phyloP scores from a whole-genome alignment of 2,888 invertebrate species.

The Archips crataeganus region DNA sequence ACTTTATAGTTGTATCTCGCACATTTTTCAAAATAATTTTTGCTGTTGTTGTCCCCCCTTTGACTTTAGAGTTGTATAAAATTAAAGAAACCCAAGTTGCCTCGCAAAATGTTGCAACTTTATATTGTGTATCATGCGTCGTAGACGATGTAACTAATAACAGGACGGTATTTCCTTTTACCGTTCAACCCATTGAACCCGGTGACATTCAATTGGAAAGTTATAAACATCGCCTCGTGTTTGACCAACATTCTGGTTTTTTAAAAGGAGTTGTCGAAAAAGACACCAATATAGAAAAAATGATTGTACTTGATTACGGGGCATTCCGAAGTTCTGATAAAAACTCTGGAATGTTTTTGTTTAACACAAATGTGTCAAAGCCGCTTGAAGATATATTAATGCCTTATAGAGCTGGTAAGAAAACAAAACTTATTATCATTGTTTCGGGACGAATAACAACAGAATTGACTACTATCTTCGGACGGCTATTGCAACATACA shows the following conservation, averaged over 20 bases:
- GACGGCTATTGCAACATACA: slow-evolving; percentile 90
- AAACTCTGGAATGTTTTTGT: slow-evolving; percentile 97
- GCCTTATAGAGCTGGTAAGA: slow-evolving; percentile 87
- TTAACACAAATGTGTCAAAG: slow-evolving; percentile 94
- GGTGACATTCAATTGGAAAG: slow-evolving; percentile 95
- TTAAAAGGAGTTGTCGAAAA: slow-evolving; percentile 91
- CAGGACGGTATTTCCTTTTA: slow-evolving; percentile 59
- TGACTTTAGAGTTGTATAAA: slow-evolving; percentile 90
- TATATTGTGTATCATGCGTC: slow-evolving; percentile 68
- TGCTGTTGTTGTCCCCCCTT: slow-evolving; percentile 90
- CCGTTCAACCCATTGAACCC: slow-evolving; percentile 88
- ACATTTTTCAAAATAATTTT: slow-evolving; percentile 89
- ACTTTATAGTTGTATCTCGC: slow-evolving; percentile 66
- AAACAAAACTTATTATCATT: slow-evolving; percentile 88
- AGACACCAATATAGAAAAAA: slow-evolving; percentile 64
- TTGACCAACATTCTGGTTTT: slow-evolving; percentile 93
- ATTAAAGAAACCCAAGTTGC: slow-evolving; percentile 72
- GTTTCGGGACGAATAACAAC: slow-evolving; percentile 93
- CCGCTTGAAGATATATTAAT: slow-evolving; percentile 91
- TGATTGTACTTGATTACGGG: slow-evolving; percentile 88
- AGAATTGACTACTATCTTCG: slow-evolving; percentile 92
- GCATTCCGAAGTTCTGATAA: slow-evolving; percentile 95
- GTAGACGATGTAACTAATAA: slow-evolving; percentile 56
- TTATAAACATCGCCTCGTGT: slow-evolving; percentile 90
- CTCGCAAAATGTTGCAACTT: slow-evolving; percentile 64